Evolutionary conservation across 1,140 invertebrate genomes (phyloP), one percentile per base, ranked within the genome.

Genomic region (Drosophila pseudoananassae): DNA sequence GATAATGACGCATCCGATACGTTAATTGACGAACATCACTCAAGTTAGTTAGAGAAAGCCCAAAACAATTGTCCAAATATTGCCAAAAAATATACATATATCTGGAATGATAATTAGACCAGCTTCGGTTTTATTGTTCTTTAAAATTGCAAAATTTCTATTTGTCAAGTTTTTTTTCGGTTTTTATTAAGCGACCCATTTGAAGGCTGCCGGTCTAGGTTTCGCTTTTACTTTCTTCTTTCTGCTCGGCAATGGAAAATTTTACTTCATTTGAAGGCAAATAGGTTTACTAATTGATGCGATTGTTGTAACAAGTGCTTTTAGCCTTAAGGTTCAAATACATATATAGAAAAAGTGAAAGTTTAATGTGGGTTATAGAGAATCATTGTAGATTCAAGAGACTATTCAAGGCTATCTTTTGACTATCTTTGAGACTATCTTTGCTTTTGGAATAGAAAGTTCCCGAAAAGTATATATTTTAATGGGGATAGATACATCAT

Each of bases 31-130:
- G 31, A 60, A 29, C 36, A 12, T 38, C 8, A 55, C 58, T 43
- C 46, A 29, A 51, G 25, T 17, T 29, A 17, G 15, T 31, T 31
- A 17, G 46, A 40, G n/a, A n/a, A 6, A 14, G 38, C 2, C 14
- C 4, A 9, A 17, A 43, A 43, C 79, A 83, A 63, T 83, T 83
- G 79, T 84, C 36, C 57, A 83, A 84, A 83, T 73, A 84, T 71
- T 71, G 70, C 60, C 27, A 71, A 68, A 77, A 65, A 56, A 46
- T 40, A 3, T 20, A 20, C 20, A 20, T 20, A 20, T 3, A 20
- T 2, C 1, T 20, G 20, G 20, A 20, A 4, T 33, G 65, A 65
- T 75, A 75, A 78, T 78, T 60, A 64, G 27, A 27, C 3, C n/a
- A 36, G 17, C 40, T 47, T 59, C 14, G 33, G 38, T 68, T 9